These are phyloP conservation scores for Dendrocincla tyrannina DNA, from an alignment of 2,797 vertebrate species.

Conservation along the genomic window DNA sequence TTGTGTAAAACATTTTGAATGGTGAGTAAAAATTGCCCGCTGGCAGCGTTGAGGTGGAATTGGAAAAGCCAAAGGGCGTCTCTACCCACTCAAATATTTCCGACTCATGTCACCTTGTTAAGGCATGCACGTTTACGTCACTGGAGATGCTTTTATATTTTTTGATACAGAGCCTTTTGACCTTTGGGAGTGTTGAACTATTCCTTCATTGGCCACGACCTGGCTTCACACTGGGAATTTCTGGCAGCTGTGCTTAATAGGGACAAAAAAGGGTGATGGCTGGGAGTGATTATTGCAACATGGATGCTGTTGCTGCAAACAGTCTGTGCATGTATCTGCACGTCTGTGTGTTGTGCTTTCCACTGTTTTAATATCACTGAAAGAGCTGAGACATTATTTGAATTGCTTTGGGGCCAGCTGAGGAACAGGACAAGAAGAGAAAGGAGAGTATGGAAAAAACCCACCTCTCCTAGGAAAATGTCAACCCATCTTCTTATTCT, in stretches of 20 bases:
- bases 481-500: background rate
- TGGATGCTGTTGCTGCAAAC: background rate
- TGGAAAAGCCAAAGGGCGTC: constrained; percentile 44
- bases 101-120: constrained; percentile 56
- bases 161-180: constrained; percentile 62
- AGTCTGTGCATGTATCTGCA: constrained; percentile 29
- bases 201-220: constrained; percentile 28
- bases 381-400: background rate
- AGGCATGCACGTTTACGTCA: constrained; percentile 56
- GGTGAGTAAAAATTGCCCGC: background rate
- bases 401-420: background rate
- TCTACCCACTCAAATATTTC: constrained; percentile 57
- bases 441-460: background rate
- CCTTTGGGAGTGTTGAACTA: constrained; percentile 49
- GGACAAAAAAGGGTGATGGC: background rate
- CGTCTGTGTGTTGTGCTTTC: background rate
- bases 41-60: background rate
- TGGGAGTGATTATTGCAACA: constrained; percentile 33
- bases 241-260: constrained; percentile 36
- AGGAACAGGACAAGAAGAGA: background rate
- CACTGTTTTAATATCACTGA: background rate
- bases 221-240: constrained; percentile 19
- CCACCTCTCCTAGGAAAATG: background rate
- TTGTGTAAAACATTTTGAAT: background rate
- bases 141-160: constrained; percentile 46